Conservation (phyloP, 1,140 invertebrate genomes). For the Pararge aegeria region DNA sequence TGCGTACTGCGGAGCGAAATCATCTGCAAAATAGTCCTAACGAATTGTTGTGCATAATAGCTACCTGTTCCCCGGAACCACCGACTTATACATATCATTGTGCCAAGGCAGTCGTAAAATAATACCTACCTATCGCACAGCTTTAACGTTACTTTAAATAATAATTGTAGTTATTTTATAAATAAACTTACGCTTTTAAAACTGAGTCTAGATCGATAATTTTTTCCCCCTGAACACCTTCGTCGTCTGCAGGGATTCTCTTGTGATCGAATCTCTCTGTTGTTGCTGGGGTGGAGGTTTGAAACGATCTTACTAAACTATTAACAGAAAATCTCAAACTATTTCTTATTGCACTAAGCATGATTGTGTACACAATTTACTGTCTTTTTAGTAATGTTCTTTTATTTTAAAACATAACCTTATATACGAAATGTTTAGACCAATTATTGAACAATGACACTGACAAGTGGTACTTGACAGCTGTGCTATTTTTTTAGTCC, state of each 20-base stretch:
- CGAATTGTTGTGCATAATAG: too few relatives aligned
- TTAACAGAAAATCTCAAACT: slow-evolving; percentile 41
- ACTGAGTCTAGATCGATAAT: slow-evolving; percentile 64
- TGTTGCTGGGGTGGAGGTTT: slow-evolving; percentile 44
- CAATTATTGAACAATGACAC: too few relatives aligned
- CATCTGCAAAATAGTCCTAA: too few relatives aligned
- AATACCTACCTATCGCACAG: too few relatives aligned
- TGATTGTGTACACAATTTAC: slow-evolving; percentile 10
- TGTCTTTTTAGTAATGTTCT: neutral
- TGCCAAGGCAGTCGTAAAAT: too few relatives aligned
- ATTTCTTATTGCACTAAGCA: slow-evolving; percentile 23
- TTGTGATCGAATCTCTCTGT: slow-evolving; percentile 67
- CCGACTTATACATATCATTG: too few relatives aligned
- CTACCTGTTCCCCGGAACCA: too few relatives aligned
- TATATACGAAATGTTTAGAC: too few relatives aligned
- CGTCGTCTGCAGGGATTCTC: slow-evolving; percentile 64
- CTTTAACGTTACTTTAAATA: too few relatives aligned
- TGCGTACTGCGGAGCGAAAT: too few relatives aligned
- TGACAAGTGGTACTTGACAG: too few relatives aligned
- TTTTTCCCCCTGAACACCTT: slow-evolving; percentile 73
- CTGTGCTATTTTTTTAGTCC: too few relatives aligned
- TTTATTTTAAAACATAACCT: slow-evolving; percentile 1
- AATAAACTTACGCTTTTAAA: slow-evolving; percentile 49
- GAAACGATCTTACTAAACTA: slow-evolving; percentile 44
- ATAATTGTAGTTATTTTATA: neutral